Evolutionary conservation across 2,888 invertebrate genomes (phyloP), one percentile per base, ranked within the genome.

Genomic region (Malachius bipustulatus): DNA sequence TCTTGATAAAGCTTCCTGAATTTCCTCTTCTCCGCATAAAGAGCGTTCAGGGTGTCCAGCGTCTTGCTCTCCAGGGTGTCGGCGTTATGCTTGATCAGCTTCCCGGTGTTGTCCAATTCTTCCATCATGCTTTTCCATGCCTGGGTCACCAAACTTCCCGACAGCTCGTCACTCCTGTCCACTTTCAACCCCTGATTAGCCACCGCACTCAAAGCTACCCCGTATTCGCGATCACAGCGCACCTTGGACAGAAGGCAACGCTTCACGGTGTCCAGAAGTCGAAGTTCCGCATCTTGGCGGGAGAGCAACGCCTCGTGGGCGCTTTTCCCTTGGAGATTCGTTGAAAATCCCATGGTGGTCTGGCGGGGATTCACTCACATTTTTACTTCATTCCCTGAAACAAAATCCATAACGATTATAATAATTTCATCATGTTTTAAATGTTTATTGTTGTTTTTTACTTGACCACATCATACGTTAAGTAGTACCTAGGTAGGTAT

Each of bases 151-250:
- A 77, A 64, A 50, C 80, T 80, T 59, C 80, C 79, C 49, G 73
- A 70, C 40, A 82, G 66, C 54, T 82, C 82, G 49, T 82, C 81
- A 52, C 71, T 69, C 44, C 77, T 71, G 63, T 88, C 85, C 59
- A 83, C 76, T 65, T 89, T 89, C 58, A 83, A 74, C 30, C 87
- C 87, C 59, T 85, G 84, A 34, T 73, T 69, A 27, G 84, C 82
- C 14, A 85, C 78, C n/a, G 81, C 74, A 37, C 77, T 75, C 36
- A 94, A 71, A 8, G 84, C 82, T 24, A 81, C 68, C 2, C 91
- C 85, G 62, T 94, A 94, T 55, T 94, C 91, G 47, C 84, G 73
- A 61, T 94, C 94, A 55, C 83, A 84, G 64, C 90, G 88, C 59
- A 90, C 81, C 66, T 91, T 85, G 47, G 80, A 75, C 47, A 78